These are phyloP conservation scores for Parauchenoglanis ngamensis DNA, from an alignment of 2,797 vertebrate species.

Conservation along the genomic window DNA sequence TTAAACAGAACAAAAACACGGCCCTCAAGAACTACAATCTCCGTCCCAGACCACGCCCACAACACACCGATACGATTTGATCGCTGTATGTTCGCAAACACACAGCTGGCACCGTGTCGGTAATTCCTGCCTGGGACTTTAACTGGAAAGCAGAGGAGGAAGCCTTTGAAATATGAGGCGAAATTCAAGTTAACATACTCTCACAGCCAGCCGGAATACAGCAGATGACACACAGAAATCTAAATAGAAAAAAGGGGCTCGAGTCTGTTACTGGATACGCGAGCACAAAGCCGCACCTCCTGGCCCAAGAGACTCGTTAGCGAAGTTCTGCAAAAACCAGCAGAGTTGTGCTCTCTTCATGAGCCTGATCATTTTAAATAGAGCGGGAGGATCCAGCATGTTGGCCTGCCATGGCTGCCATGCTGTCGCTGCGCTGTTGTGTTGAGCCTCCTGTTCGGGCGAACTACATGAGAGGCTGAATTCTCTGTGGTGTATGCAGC, in stretches of 20 bases:
- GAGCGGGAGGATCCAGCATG: constrained; percentile 33
- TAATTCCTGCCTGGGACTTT: neutral
- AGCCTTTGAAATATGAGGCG: neutral
- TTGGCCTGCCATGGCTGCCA: constrained; percentile 33
- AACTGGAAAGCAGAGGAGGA: neutral
- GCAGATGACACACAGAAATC: constrained; percentile 75
- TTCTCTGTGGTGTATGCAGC: constrained; percentile 26
- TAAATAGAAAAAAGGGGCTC: neutral
- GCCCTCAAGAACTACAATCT: neutral
- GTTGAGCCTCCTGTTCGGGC: constrained; percentile 27
- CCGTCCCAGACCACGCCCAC: neutral
- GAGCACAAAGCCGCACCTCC: constrained; percentile 36
- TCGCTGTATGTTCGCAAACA: neutral
- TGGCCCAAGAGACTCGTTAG: constrained; percentile 45
- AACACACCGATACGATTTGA: neutral
- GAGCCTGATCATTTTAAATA: constrained; percentile 16
- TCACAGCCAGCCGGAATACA: constrained; percentile 20
- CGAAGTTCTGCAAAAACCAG: constrained; percentile 42
- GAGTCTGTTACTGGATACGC: constrained; percentile 11
- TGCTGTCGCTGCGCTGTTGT: constrained; percentile 15
- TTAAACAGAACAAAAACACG: neutral
- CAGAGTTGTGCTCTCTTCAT: constrained; percentile 24
- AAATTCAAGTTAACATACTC: neutral
- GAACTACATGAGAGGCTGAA: constrained; percentile 6
- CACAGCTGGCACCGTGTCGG: neutral